These are phyloP conservation scores for Amphiprion percula DNA, from an alignment of 2,113 vertebrate genomes.

Conservation along the genomic window DNA sequence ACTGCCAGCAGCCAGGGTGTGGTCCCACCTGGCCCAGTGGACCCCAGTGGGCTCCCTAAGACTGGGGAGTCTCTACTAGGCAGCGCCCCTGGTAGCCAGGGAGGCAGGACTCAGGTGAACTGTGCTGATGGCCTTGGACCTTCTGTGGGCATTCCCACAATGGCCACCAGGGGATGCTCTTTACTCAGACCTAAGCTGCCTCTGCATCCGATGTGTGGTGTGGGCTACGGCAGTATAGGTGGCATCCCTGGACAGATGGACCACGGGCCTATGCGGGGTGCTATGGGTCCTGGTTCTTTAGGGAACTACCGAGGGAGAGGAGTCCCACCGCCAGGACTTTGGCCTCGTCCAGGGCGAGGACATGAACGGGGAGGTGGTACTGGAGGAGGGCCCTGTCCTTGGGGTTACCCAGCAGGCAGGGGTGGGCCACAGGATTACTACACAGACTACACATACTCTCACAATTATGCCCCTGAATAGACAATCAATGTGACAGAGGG, in stretches of 20 bases:
- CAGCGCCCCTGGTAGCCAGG: conserved; percentile 67
- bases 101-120: conserved; percentile 77
- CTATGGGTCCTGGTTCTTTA: conserved; percentile 72
- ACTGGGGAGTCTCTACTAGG: conserved; percentile 55
- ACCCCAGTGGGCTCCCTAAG: conserved; percentile 46
- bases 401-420: conserved; percentile 80
- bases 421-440: conserved; percentile 79
- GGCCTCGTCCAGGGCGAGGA: conserved; percentile 79
- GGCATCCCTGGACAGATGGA: conserved; percentile 72
- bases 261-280: conserved; percentile 68
- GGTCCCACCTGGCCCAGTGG: conserved; percentile 41
- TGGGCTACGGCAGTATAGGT: conserved; percentile 72
- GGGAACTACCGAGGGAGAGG: conserved; percentile 80
- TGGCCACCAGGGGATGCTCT: conserved; percentile 70
- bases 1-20: conserved; percentile 51
- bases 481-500: conserved; percentile 70
- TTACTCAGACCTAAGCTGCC: conserved; percentile 71
- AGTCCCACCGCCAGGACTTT: conserved; percentile 69
- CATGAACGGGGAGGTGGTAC: conserved; percentile 70
- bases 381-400: conserved; percentile 74
- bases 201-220: conserved; percentile 56
- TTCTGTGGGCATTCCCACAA: conserved; percentile 52
- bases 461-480: conserved; percentile 80
- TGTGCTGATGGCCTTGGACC: conserved; percentile 68
- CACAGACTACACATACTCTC: conserved; percentile 82